Evolutionary conservation across 92 coral and sea anemone species (phyloP).

Genomic region (Epizoanthus rinbou): DNA sequence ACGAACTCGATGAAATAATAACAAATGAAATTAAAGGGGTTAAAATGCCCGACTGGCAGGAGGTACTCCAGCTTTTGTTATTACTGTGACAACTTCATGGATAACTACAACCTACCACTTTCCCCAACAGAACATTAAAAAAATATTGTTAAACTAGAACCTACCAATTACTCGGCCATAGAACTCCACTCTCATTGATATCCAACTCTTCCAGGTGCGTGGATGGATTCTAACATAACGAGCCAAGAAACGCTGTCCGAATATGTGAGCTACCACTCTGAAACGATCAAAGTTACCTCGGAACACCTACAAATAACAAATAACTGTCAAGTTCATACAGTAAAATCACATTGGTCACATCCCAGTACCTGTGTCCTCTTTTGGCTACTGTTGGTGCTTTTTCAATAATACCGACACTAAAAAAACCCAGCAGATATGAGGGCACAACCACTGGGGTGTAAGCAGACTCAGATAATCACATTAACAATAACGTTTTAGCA

Average conservation of each 20-base stretch:
- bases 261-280: constrained; percentile 62
- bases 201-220: constrained; percentile 81
- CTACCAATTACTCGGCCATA: constrained; percentile 81
- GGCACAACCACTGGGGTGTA: too few species aligned
- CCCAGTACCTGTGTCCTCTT: not conserved
- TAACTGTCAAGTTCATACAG: not conserved
- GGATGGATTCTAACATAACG: constrained; percentile 89
- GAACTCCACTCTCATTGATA: constrained; percentile 82
- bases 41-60: too few species aligned
- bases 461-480: too few species aligned
- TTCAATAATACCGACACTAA: not conserved
- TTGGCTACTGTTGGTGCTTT: not conserved
- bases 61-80: too few species aligned
- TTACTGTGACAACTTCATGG: too few species aligned
- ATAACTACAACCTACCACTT: too few species aligned
- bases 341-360: not conserved
- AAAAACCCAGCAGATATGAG: not conserved
- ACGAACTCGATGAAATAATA: too few species aligned
- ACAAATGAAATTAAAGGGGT: too few species aligned
- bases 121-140: too few species aligned
- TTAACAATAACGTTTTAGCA: too few species aligned
- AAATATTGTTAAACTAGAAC: not conserved
- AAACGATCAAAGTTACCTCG: constrained; percentile 79
- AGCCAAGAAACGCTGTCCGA: constrained; percentile 63
- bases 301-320: constrained; percentile 59